Base-by-base conservation (phyloP, 2,888 invertebrate species). In the Timandra comae region DNA sequence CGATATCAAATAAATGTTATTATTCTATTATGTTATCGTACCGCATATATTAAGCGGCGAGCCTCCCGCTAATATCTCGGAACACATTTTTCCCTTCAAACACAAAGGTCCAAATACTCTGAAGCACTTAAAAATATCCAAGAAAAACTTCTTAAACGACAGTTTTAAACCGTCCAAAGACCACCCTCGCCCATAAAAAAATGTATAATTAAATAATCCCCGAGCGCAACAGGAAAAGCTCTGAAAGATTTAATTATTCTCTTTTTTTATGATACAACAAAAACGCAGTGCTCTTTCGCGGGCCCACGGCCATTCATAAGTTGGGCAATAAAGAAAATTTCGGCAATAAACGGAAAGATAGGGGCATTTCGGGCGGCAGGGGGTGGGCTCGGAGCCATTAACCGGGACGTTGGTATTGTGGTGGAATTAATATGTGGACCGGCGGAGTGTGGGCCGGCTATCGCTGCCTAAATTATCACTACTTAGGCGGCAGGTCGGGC, bases 301-400 rank as follows among this genome's bases (percentile, higher is more conserved):
- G 33, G 33, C 35, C 38, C 37, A 30, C 33, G 36, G 47, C 46
- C 58, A 63, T 63, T 66, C 63, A 64, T 62, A 65, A 66, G 63
- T 65, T 65, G 51, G 47, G 61, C 52, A 63, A 64, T 68, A 66
- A 68, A 67, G 68, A 65, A 66, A 67, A 67, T 69, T 68, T 62
- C 43, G 48, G 63, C 58, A 52, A 64, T 68, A 67, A 68, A 66
- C 49, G 50, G 47, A 44, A 49, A 61, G 60, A 63, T 58, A 61
- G 51, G 52, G 52, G 50, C 50, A 41, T 48, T 42, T 43, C 40
- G 49, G 36, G 49, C 24, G 24, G 24, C 24, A 9, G 35, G 42
- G 52, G 56, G 51, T 56, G 49, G 39, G 47, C 32, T 44, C 30
- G 36, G 34, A 34, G 49, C 51, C 54, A 53, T 65, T 68, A 67